These are phyloP conservation scores for Cotesia glomerata DNA, from an alignment of 1,140 invertebrate species.

Conservation along the genomic window DNA sequence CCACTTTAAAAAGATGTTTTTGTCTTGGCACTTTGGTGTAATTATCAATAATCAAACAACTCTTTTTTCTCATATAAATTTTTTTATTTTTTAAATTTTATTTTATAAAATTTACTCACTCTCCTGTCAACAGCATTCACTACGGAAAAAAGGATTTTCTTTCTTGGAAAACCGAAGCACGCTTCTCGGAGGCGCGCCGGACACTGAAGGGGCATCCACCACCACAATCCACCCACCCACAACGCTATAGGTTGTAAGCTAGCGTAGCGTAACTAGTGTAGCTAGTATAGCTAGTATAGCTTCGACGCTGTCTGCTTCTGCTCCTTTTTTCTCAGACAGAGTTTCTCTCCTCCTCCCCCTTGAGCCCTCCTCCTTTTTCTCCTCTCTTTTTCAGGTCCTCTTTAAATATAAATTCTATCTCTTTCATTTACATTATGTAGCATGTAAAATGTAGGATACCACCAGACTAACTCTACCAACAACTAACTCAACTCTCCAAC, in stretches of 20 bases:
- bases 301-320: slow-evolving; percentile 13
- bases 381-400: background rate
- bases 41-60: background rate
- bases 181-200: slow-evolving; percentile 62
- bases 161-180: slow-evolving; percentile 51
- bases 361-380: background rate
- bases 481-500: slow-evolving; percentile 24
- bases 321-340: slow-evolving; percentile 5
- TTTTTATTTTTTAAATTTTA: background rate
- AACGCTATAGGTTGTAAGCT: slow-evolving; percentile 49
- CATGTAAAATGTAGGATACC: slow-evolving; percentile 27
- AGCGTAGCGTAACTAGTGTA: slow-evolving; percentile 21
- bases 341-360: background rate
- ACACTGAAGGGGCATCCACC: slow-evolving; percentile 59
- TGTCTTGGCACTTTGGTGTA: slow-evolving; percentile 12
- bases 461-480: slow-evolving; percentile 42
- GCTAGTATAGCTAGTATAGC: slow-evolving; percentile 30
- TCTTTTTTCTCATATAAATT: background rate
- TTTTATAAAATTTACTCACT: background rate
- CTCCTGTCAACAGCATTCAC: background rate
- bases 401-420: background rate
- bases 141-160: slow-evolving; percentile 1
- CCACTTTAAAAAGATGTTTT: background rate
- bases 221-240: slow-evolving; percentile 54
- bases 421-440: background rate